A percentile compares a stretch with the other conserved stretches of the same genome.
Conservation (phyloP, 2,888 invertebrate genomes). For the Athalia circularis region DNA sequence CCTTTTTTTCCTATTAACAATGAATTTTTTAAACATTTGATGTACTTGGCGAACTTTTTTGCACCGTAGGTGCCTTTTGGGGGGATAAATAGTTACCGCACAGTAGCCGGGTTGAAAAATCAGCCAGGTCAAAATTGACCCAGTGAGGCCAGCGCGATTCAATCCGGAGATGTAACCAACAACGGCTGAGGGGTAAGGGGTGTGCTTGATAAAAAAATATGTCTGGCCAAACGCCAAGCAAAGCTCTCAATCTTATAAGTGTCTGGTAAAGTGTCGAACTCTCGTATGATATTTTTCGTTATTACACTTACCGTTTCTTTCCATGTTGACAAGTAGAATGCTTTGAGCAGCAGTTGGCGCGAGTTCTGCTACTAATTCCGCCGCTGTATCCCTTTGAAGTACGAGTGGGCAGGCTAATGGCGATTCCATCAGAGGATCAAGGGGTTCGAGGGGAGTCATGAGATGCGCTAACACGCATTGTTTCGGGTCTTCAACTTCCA, state of each 20-base stretch:
- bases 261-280: background rate
- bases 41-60: no score
- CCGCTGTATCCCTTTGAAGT: slow-evolving; percentile 86
- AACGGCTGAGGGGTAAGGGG: no score
- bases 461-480: slow-evolving; percentile 91
- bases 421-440: slow-evolving; percentile 90
- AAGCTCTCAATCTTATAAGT: no score
- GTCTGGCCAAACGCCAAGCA: background rate
- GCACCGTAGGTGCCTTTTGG: no score
- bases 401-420: slow-evolving; percentile 87
- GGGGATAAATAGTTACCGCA: no score
- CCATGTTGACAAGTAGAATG: slow-evolving; percentile 94
- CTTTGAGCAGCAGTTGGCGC: slow-evolving; percentile 78
- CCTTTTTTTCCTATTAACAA: no score
- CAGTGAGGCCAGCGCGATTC: no score
- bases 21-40: no score
- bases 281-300: background rate
- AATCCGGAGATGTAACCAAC: no score
- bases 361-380: slow-evolving; percentile 85
- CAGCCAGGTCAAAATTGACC: no score
- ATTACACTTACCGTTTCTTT: slow-evolving; percentile 80
- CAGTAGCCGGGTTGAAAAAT: no score
- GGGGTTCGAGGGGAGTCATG: slow-evolving; percentile 91
- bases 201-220: background rate
- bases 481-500: slow-evolving; percentile 93